Evolutionary conservation across 2,113 vertebrate species (phyloP).

Genomic region (Picathartes gymnocephalus): DNA sequence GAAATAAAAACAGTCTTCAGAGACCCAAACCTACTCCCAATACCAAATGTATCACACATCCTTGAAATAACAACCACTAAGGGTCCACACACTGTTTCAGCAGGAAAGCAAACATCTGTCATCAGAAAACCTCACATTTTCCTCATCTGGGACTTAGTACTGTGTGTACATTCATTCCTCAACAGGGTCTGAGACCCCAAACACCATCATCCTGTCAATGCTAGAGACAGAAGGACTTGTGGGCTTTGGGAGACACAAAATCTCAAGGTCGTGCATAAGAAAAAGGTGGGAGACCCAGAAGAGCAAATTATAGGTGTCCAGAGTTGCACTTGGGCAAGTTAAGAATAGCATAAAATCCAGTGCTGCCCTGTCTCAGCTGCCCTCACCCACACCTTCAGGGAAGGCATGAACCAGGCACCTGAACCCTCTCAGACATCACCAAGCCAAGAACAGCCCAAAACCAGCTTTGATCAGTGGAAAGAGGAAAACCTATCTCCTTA

Average conservation of each 20-base stretch:
- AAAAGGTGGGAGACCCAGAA: neutral
- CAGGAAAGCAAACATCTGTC: neutral
- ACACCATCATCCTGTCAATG: neutral
- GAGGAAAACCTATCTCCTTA: neutral
- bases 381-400: neutral
- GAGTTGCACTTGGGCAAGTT: neutral
- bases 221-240: neutral
- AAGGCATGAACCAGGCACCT: neutral
- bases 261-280: neutral
- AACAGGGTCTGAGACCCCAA: neutral
- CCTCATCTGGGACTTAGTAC: neutral
- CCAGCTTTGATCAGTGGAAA: neutral
- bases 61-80: neutral
- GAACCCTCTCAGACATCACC: neutral
- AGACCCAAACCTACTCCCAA: neutral
- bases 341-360: neutral
- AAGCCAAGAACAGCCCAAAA: neutral
- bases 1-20: neutral
- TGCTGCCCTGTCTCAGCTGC: neutral
- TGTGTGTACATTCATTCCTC: neutral
- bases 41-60: neutral
- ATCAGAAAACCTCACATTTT: accelerated
- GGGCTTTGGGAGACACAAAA: neutral
- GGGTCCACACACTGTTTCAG: neutral
- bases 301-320: neutral